Evolutionary conservation across 2,888 invertebrate species (phyloP).

Genomic region (Philereme vetulata): DNA sequence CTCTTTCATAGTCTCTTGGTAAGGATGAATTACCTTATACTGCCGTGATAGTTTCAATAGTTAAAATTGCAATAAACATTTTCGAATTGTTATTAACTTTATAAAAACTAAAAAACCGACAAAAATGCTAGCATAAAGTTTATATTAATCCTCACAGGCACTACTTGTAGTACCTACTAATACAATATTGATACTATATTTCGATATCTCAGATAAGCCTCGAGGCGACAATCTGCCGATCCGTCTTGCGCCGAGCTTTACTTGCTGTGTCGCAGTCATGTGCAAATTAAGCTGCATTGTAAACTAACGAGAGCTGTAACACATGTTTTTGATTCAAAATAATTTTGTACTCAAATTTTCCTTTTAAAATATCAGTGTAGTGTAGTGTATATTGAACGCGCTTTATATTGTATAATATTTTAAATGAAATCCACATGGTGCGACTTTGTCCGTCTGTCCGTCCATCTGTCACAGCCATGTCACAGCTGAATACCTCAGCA

Average conservation of each 20-base stretch:
- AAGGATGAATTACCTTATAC: too few species aligned
- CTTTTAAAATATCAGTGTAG: too few species aligned
- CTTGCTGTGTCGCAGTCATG: conserved; percentile 16
- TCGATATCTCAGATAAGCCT: conserved; percentile 33
- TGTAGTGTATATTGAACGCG: too few species aligned
- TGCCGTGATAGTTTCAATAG: too few species aligned
- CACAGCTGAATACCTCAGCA: too few species aligned
- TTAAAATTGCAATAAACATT: too few species aligned
- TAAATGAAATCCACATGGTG: too few species aligned
- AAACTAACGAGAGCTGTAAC: conserved; percentile 5
- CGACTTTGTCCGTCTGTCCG: too few species aligned
- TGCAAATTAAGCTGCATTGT: conserved; percentile 20
- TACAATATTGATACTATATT: conserved; percentile 26
- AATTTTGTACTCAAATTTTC: not conserved
- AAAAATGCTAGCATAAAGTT: not conserved
- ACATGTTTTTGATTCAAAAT: not conserved
- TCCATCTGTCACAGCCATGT: too few species aligned
- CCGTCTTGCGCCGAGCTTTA: conserved; percentile 40
- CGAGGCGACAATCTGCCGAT: conserved; percentile 53
- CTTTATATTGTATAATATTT: too few species aligned
- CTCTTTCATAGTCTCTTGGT: too few species aligned
- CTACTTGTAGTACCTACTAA: conserved; percentile 11
- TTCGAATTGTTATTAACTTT: too few species aligned
- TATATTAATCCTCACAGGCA: conserved; percentile 1
- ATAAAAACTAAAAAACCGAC: not conserved